These are phyloP conservation scores for Pilophorus perplexus DNA, from an alignment of 2,888 invertebrate genomes.

Conservation along the genomic window DNA sequence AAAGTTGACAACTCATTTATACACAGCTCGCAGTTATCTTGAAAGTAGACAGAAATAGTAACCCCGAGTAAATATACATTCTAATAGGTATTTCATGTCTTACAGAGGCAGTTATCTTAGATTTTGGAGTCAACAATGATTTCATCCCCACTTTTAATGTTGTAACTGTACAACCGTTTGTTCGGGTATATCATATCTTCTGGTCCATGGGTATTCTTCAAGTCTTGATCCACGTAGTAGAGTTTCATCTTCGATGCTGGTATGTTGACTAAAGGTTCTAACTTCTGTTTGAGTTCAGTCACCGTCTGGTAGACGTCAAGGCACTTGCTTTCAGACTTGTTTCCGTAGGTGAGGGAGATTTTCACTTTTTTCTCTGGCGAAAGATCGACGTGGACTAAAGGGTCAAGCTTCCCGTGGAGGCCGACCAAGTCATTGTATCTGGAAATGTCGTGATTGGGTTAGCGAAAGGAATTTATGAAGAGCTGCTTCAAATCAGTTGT, in stretches of 20 bases:
- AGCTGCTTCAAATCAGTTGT: not conserved
- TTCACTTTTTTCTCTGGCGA: conserved; percentile 82
- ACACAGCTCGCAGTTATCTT: no score
- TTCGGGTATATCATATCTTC: conserved; percentile 87
- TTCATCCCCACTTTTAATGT: conserved; percentile 84
- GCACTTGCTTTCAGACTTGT: conserved; percentile 55
- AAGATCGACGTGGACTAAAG: conserved; percentile 82
- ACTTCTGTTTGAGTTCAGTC: conserved; percentile 73
- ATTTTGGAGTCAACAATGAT: conserved; percentile 81
- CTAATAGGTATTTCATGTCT: no score
- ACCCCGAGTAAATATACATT: no score
- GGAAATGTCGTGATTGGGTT: not conserved
- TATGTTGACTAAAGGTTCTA: conserved; percentile 78
- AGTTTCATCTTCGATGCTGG: conserved; percentile 81
- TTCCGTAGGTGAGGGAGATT: conserved; percentile 76
- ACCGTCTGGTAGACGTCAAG: conserved; percentile 68
- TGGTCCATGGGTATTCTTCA: conserved; percentile 62
- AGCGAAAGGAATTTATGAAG: not conserved
- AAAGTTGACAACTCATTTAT: no score
- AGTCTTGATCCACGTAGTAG: conserved; percentile 79
- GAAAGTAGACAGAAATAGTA: no score
- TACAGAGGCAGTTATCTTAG: conserved; percentile 20
- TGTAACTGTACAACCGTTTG: conserved; percentile 87
- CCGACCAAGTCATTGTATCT: conserved; percentile 79
- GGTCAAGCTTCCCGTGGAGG: conserved; percentile 86